Conservation (phyloP, 2,888 invertebrate species). For the Acleris literana region DNA sequence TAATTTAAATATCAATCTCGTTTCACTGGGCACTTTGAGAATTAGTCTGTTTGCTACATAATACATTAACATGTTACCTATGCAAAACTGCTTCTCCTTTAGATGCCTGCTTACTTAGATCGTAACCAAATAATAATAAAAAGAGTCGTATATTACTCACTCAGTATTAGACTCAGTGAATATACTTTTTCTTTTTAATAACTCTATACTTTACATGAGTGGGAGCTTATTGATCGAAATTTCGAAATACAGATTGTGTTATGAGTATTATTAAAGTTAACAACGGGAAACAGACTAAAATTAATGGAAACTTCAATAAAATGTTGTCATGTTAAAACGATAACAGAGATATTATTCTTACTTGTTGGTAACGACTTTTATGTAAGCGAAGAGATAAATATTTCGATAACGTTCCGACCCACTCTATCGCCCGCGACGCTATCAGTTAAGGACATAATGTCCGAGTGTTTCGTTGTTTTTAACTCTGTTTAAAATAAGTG, state of each 20-base stretch:
- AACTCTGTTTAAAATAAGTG: constrained; percentile 5
- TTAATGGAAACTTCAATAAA: neutral
- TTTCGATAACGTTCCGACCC: constrained; percentile 18
- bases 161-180: too few relatives aligned
- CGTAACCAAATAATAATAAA: too few relatives aligned
- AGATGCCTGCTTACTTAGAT: too few relatives aligned
- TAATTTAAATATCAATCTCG: constrained; percentile 50
- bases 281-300: too few relatives aligned
- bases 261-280: too few relatives aligned
- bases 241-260: too few relatives aligned
- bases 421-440: constrained; percentile 13
- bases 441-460: constrained; percentile 17
- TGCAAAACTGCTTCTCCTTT: too few relatives aligned
- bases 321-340: neutral
- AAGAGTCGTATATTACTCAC: too few relatives aligned
- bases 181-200: neutral
- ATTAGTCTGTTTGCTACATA: constrained; percentile 37
- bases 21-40: constrained; percentile 42
- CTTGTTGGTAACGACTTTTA: constrained; percentile 8
- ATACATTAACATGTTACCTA: neutral
- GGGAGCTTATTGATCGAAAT: too few relatives aligned
- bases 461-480: constrained; percentile 22
- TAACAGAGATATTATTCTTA: constrained; percentile 4
- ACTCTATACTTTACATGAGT: too few relatives aligned
- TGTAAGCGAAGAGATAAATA: constrained; percentile 26